Evolutionary conservation across 2,797 vertebrate genomes (phyloP).

Genomic region (Podarcis siculus): DNA sequence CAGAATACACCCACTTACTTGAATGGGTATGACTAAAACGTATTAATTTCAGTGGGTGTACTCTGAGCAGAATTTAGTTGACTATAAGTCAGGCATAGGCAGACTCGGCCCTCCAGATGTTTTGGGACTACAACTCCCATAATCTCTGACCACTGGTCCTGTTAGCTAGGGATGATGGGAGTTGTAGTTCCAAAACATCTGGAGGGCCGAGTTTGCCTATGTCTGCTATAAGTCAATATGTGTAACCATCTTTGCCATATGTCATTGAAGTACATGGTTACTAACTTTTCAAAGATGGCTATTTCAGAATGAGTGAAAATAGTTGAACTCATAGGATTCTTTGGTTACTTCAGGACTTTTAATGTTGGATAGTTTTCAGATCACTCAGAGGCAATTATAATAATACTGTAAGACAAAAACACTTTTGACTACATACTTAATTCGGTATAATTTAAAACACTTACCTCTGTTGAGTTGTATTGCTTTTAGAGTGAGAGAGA

Average conservation of each 20-base stretch:
- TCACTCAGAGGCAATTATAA: background rate
- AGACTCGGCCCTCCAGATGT: too few relatives aligned
- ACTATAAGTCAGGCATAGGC: too few relatives aligned
- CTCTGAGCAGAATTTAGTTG: too few relatives aligned
- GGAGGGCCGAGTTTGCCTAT: too few relatives aligned
- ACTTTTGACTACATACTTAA: background rate
- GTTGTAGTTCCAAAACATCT: too few relatives aligned
- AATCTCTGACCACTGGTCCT: too few relatives aligned
- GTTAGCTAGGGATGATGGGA: too few relatives aligned
- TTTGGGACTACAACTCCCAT: too few relatives aligned
- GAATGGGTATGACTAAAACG: too few relatives aligned
- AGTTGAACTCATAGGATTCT: background rate
- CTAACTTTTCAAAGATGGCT: background rate
- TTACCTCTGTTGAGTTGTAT: accelerated
- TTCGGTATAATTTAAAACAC: background rate
- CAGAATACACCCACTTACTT: too few relatives aligned
- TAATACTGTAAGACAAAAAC: background rate
- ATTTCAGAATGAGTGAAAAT: background rate
- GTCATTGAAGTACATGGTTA: background rate
- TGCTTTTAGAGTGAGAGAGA: background rate
- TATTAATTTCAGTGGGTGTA: too few relatives aligned
- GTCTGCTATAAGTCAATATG: background rate
- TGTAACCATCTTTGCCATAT: background rate
- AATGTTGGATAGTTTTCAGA: background rate
- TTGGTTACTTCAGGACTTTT: background rate